Base-by-base conservation (phyloP, 2,113 vertebrate species). In the Gadus macrocephalus region DNA sequence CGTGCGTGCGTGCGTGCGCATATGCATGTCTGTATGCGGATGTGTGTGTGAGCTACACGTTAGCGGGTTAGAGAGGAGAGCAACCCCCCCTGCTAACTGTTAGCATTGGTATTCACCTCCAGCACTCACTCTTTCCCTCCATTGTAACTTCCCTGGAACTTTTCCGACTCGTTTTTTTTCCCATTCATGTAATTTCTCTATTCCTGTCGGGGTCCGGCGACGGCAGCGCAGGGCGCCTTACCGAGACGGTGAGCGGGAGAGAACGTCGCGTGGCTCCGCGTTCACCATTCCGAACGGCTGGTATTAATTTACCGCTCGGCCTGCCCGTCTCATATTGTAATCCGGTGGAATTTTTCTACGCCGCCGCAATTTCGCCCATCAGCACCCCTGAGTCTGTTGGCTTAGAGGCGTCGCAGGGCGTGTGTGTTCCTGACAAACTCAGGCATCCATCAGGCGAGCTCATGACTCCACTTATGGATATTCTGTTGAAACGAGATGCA, bases 241-340 rank as follows among this genome's bases (percentile, higher is more conserved):
- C 67, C 67, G 83, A 71, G 75, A 69, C 68, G 68, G 20, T 76
- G 61, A 64, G 25, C 20, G 4, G n/a, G 31, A 5, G 60, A 70
- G 14, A 62, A 7, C 2, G 4, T 1, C 4, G 14, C 22, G 20
- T 15, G 16, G 17, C 56, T 3, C 53, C 62, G 28, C 60, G 74
- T 65, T 76, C 74, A 75, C 65, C 74, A 68, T 71, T 72, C 80
- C 76, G 74, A 76, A 75, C 70, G 74, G 73, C 74, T 53, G 70
- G 75, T 66, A 71, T 86, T 85, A 69, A 87, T 88, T 89, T 89
- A 87, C 88, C 83, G 85, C 81, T 84, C 81, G 78, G 4, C 62
- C 84, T 81, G 74, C 87, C 84, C 79, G 75, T 88, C 81, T 86
- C 78, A 86, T 85, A 83, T 77, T 77, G 73, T 86, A 82, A 88